A percentile compares a stretch with the other conserved stretches of the same genome.
Evolutionary conservation across 2,113 vertebrate genomes (phyloP).

Genomic region (Boulengeromyrus knoepffleri): DNA sequence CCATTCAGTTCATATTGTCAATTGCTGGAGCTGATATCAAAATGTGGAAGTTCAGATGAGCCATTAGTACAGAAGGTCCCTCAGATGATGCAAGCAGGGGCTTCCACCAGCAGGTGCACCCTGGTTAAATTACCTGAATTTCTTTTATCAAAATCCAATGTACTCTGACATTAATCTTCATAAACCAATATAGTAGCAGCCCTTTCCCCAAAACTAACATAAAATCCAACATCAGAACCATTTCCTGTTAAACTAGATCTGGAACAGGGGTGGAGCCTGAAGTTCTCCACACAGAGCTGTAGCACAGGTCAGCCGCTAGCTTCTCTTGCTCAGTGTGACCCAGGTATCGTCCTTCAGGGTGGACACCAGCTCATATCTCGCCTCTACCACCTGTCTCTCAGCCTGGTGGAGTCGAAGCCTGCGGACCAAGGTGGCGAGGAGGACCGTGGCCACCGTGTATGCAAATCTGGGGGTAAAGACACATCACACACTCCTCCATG

Average conservation of each 20-base stretch:
- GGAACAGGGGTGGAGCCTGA: not conserved
- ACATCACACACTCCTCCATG: not conserved
- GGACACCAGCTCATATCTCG: conserved; percentile 84
- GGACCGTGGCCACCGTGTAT: conserved; percentile 74
- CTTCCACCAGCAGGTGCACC: not conserved
- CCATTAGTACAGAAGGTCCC: not conserved
- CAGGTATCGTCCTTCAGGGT: conserved; percentile 88
- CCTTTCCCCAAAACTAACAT: not conserved
- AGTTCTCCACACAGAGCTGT: not conserved
- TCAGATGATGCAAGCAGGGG: not conserved
- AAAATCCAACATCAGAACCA: not conserved
- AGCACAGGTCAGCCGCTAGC: conserved; percentile 37
- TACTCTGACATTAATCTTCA: not conserved
- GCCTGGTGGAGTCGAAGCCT: conserved; percentile 68
- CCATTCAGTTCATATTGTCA: not conserved
- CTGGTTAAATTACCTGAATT: not conserved
- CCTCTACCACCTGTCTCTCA: conserved; percentile 76
- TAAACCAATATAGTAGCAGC: not conserved
- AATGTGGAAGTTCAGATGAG: not conserved
- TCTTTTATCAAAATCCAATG: not conserved
- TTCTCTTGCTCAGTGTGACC: conserved; percentile 79
- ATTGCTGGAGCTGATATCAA: not conserved
- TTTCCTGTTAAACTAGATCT: not conserved
- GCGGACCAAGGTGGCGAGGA: conserved; percentile 75
- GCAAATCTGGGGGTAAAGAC: conserved; percentile 69